Base-by-base conservation (phyloP, 2,888 invertebrate species). In the Helobdella robusta region DNA sequence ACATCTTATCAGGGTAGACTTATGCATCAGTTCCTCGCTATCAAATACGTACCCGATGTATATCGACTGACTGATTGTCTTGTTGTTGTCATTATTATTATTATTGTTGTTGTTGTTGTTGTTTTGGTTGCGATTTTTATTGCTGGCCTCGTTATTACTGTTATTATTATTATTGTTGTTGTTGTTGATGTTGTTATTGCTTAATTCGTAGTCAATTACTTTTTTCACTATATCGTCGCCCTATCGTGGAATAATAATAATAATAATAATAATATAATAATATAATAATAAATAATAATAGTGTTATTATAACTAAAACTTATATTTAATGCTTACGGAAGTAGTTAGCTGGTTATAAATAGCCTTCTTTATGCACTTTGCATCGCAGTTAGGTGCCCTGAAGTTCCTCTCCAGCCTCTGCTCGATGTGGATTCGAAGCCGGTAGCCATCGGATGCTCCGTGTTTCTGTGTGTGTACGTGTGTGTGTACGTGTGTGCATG, bases 291-390 rank as follows among this genome's bases (percentile, higher is more conserved):
- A n/a, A n/a, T n/a, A n/a, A n/a, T n/a, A n/a, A n/a, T n/a, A n/a
- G n/a, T n/a, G n/a, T n/a, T n/a, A n/a, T n/a, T n/a, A n/a, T n/a
- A n/a, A n/a, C n/a, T n/a, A n/a, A n/a, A n/a, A n/a, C n/a, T n/a
- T n/a, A n/a, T n/a, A n/a, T n/a, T n/a, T n/a, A n/a, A n/a, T n/a
- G n/a, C n/a, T n/a, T n/a, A n/a, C n/a, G n/a, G n/a, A n/a, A n/a
- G n/a, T n/a, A n/a, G n/a, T n/a, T n/a, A 65, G 44, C 28, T 59
- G 59, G 0, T n/a, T 28, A 6, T 52, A 50, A 11, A 65, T 48
- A 15, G 36, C 60, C 20, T 52, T 60, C 65, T 65, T 65, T 34
- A 65, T 65, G 60, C 65, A 65, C 34, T 36, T 65, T 2, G 44
- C 5, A 20, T 52, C 56, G 35, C 65, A 65, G 23, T 60, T 48